A percentile compares a stretch with the other conserved stretches of the same genome.
These are phyloP conservation scores for Ephydatia muelleri DNA, from an alignment of 37 sponge, comb jelly and placozoan genomes.

Conservation along the genomic window DNA sequence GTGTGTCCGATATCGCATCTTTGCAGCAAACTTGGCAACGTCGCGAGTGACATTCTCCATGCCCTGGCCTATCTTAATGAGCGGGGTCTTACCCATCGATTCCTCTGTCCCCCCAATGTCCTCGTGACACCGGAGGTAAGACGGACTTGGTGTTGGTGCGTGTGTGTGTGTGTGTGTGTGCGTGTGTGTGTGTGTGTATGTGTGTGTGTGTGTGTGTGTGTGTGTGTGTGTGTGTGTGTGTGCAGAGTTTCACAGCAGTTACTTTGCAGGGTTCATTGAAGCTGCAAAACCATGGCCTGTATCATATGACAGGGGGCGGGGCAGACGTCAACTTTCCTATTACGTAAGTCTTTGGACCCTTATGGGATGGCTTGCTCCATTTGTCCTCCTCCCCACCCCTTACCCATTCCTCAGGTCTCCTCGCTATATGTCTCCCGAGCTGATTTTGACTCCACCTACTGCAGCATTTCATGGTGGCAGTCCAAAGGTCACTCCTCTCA, in stretches of 20 bases:
- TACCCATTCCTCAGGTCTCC: slow-evolving; percentile 73
- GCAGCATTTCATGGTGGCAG: slow-evolving; percentile 19
- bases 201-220: slow-evolving; percentile 2
- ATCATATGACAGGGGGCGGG: slow-evolving; percentile 81
- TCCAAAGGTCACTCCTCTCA: slow-evolving; percentile 43
- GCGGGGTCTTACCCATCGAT: slow-evolving; percentile 55
- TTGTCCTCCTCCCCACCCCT: not conserved
- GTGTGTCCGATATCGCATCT: not conserved
- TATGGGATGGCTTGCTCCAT: not conserved
- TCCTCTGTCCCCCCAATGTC: slow-evolving; percentile 59
- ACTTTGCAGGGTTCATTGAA: slow-evolving; percentile 79
- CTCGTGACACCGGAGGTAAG: slow-evolving; percentile 65
- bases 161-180: not conserved
- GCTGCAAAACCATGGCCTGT: slow-evolving; percentile 84
- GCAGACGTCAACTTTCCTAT: slow-evolving; percentile 83
- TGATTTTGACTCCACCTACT: slow-evolving; percentile 37
- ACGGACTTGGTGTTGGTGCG: no score
- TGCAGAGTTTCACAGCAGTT: not conserved
- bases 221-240: no score
- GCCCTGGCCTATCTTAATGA: slow-evolving; percentile 72
- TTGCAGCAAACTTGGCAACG: not conserved
- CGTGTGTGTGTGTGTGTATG: not conserved
- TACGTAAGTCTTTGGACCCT: slow-evolving; percentile 49
- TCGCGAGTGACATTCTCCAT: slow-evolving; percentile 58
- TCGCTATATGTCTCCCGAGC: slow-evolving; percentile 83